A percentile compares a stretch with the other conserved stretches of the same genome.
phyloP scores from a whole-genome alignment of 2,113 vertebrate species.

The Vicugna pacos region DNA sequence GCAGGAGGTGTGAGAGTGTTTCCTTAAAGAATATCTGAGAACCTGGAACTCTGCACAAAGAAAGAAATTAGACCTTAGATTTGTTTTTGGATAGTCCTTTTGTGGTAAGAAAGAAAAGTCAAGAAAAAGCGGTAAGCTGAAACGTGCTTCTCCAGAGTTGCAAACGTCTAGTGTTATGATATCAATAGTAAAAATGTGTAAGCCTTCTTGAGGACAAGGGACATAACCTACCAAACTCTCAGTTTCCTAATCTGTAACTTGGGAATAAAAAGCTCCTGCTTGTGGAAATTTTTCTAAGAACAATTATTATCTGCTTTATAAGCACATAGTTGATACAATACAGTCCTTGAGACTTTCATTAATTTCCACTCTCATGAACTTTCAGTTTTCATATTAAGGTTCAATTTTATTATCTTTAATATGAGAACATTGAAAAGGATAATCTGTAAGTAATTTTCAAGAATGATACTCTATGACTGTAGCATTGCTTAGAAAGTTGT shows the following conservation, averaged over 20 bases:
- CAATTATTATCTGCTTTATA: neutral
- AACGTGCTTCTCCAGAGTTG: neutral
- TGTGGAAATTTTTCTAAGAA: neutral
- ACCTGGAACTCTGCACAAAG: neutral
- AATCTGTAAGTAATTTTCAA: neutral
- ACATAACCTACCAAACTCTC: neutral
- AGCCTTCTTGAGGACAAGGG: fast-evolving
- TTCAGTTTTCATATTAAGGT: neutral
- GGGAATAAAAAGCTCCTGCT: neutral
- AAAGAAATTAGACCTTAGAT: neutral
- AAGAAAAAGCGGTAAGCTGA: neutral
- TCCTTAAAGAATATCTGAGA: neutral
- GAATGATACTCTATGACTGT: no score
- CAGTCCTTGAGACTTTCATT: fast-evolving
- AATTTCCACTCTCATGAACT: neutral
- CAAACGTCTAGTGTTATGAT: neutral
- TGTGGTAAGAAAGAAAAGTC: neutral
- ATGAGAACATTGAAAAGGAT: neutral
- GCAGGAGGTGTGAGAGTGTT: neutral
- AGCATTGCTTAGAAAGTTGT: neutral
- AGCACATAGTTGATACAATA: fast-evolving
- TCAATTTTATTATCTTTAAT: neutral
- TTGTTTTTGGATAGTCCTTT: neutral
- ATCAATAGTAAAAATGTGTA: fast-evolving
- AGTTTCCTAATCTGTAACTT: neutral